phyloP scores from a whole-genome alignment of 2,113 vertebrate species.

The Hypomesus transpacificus region DNA sequence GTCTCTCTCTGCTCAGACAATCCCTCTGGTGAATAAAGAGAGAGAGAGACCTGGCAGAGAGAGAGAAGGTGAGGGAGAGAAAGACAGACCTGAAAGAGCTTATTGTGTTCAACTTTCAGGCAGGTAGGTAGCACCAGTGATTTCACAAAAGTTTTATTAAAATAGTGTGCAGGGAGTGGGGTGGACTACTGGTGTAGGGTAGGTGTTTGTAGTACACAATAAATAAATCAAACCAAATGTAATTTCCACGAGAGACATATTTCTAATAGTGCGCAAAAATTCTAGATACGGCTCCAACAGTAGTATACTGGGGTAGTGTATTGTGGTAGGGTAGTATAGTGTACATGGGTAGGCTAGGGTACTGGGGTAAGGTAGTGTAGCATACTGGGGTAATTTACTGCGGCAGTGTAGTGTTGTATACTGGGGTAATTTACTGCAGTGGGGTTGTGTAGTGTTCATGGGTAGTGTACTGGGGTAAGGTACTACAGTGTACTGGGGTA shows the following conservation, averaged over 20 bases:
- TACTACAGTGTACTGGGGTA: too few relatives aligned
- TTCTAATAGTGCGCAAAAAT: too few relatives aligned
- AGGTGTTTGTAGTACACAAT: neutral
- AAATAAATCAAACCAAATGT: too few relatives aligned
- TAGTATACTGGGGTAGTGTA: neutral
- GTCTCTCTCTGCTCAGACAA: slow-evolving; percentile 46
- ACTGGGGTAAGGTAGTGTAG: too few relatives aligned
- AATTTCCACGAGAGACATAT: too few relatives aligned
- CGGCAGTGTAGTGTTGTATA: too few relatives aligned
- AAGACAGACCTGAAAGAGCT: slow-evolving; percentile 38
- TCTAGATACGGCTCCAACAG: too few relatives aligned
- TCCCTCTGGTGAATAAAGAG: slow-evolving; percentile 56
- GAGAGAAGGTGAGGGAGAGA: neutral
- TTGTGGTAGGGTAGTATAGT: neutral
- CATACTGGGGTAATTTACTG: too few relatives aligned
- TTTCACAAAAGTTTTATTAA: slow-evolving; percentile 37
- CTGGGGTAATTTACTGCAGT: too few relatives aligned
- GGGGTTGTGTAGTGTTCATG: too few relatives aligned
- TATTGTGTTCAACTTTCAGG: slow-evolving; percentile 43
- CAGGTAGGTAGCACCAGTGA: slow-evolving; percentile 32
- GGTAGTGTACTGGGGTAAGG: too few relatives aligned
- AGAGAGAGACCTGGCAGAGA: slow-evolving; percentile 15
- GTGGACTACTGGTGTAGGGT: slow-evolving; percentile 23
- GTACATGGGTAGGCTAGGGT: too few relatives aligned
- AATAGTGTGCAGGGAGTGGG: slow-evolving; percentile 36